Base-by-base conservation (phyloP, 2,888 invertebrate species). In the Pollenia griseotomentosa region DNA sequence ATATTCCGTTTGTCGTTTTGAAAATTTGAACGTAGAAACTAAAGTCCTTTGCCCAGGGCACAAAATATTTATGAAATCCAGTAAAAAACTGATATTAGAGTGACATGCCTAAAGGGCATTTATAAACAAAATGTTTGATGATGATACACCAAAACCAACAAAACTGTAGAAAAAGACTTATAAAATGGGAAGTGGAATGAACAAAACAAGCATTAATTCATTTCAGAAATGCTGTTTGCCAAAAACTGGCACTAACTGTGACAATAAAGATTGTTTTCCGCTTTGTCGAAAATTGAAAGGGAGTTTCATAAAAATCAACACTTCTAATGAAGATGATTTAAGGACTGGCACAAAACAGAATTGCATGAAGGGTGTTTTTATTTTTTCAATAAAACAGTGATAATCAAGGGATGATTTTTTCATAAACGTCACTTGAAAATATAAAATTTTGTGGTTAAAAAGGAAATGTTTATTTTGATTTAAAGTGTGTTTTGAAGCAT, bases 291-390 rank as follows among this genome's bases (percentile, higher is more conserved):
- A 78, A 63, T 66, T 66, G 16, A 55, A 73, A 73, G 83, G 83
- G 87, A 81, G 81, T 83, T 87, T 78, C 81, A 83, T 84, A 68
- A 66, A 77, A 66, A 81, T 83, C 87, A 87, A 84, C 87, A 87
- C 87, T 78, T 83, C 46, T 73, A 73, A 73, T 61, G 53, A 80
- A 74, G 61, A 85, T 80, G 53, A 81, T 78, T 74, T n/a, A 61
- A 46, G 75, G 59, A 23, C 16, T 70, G 10, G 51, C 65, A 73
- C 55, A 23, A 57, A 55, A 77, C 23, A 48, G 19, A 65, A 59
- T 73, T 78, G 68, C 16, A 73, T n/a, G 40, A 78, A 48, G 78
- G 83, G 61, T 79, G 66, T 44, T 71, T 57, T 53, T 68, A 51
- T 63, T 19, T 48, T 19, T 63, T 48, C 4, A 2, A 71, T n/a